phyloP scores from a whole-genome alignment of 53 echinoderm and acorn worm genomes.

The Echinarachnius parma region DNA sequence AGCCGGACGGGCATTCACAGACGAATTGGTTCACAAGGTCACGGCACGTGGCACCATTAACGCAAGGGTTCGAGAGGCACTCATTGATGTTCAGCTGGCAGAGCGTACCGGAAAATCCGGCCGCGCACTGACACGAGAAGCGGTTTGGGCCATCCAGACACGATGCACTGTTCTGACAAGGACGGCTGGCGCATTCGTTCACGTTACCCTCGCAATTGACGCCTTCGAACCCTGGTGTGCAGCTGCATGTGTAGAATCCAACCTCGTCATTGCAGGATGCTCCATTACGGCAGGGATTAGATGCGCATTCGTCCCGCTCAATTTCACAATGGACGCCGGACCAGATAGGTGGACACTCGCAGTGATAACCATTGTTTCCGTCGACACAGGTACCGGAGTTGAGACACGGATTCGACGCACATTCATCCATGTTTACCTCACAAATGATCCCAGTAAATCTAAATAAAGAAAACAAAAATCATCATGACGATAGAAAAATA shows the following conservation, averaged over 20 bases:
- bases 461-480: too few relatives aligned
- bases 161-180: slow-evolving; percentile 70
- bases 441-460: slow-evolving; percentile 77
- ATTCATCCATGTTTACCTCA: slow-evolving; percentile 76
- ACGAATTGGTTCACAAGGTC: slow-evolving; percentile 63
- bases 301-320: slow-evolving; percentile 80
- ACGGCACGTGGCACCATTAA: slow-evolving; percentile 67
- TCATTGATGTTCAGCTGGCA: slow-evolving; percentile 83
- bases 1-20: slow-evolving; percentile 68
- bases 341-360: slow-evolving; percentile 81
- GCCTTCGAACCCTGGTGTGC: slow-evolving; percentile 67
- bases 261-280: slow-evolving; percentile 68
- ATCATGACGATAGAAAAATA: too few relatives aligned
- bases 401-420: slow-evolving; percentile 72
- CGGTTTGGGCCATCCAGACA: slow-evolving; percentile 73
- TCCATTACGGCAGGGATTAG: slow-evolving; percentile 76
- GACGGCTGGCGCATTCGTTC: slow-evolving; percentile 75
- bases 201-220: slow-evolving; percentile 70
- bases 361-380: slow-evolving; percentile 71
- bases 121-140: slow-evolving; percentile 61
- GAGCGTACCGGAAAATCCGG: slow-evolving; percentile 60
- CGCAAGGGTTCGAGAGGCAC: slow-evolving; percentile 74
- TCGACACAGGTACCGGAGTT: slow-evolving; percentile 81
- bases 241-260: slow-evolving; percentile 73
- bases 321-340: slow-evolving; percentile 68